These are phyloP conservation scores for Cyclargus thomasi DNA, from an alignment of 1,140 invertebrate species.

Conservation along the genomic window DNA sequence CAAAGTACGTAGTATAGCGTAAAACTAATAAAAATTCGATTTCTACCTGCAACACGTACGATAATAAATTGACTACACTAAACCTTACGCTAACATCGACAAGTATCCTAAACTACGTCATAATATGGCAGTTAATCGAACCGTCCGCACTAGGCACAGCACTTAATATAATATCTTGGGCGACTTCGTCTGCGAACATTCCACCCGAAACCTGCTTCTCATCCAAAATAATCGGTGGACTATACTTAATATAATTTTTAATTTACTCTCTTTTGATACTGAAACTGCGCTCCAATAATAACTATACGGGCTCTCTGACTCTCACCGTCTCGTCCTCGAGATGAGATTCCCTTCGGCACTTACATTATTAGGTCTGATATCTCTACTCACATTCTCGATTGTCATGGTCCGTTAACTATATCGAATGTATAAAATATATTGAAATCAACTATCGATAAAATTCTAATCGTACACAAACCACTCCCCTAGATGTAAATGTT, in stretches of 20 bases:
- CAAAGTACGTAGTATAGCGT: slow-evolving; percentile 46
- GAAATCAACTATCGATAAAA: slow-evolving; percentile 56
- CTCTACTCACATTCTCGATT: slow-evolving; percentile 41
- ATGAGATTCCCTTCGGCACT: slow-evolving; percentile 15
- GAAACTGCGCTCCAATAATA: slow-evolving; percentile 20
- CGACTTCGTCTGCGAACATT: slow-evolving; percentile 53
- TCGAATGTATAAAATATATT: slow-evolving; percentile 56
- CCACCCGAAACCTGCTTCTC: slow-evolving; percentile 62
- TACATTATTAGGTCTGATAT: slow-evolving; percentile 16
- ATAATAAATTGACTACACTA: slow-evolving; percentile 61
- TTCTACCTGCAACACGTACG: slow-evolving; percentile 60
- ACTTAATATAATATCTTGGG: slow-evolving; percentile 45
- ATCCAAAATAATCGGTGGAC: slow-evolving; percentile 68
- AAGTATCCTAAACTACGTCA: slow-evolving; percentile 71
- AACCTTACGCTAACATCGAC: slow-evolving; percentile 59
- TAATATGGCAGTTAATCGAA: slow-evolving; percentile 74
- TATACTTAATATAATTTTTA: slow-evolving; percentile 42
- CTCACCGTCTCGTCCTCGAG: slow-evolving; percentile 21
- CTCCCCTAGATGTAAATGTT: slow-evolving; percentile 60
- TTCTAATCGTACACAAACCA: slow-evolving; percentile 60
- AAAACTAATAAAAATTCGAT: slow-evolving; percentile 67
- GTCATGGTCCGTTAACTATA: slow-evolving; percentile 67
- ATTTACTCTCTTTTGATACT: slow-evolving; percentile 14
- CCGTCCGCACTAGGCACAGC: slow-evolving; percentile 64
- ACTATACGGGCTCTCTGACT: slow-evolving; percentile 17